phyloP scores from a whole-genome alignment of 2,888 invertebrate genomes.

The Melinaea menophilus region DNA sequence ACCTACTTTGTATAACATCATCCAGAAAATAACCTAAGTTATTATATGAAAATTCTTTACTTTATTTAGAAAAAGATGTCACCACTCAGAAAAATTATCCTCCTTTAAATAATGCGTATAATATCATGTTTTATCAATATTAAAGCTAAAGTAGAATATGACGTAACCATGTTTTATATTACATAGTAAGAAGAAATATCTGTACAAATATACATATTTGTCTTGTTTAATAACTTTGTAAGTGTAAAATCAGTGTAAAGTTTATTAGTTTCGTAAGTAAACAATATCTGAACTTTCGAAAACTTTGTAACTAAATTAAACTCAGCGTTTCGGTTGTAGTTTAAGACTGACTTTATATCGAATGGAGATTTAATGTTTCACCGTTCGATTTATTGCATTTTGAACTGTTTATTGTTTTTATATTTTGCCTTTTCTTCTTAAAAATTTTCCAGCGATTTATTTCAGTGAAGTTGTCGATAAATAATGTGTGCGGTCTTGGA shows the following conservation, averaged over 20 bases:
- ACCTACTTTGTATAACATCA: not conserved
- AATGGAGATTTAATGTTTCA: not conserved
- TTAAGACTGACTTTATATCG: not conserved
- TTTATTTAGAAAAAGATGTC: not conserved
- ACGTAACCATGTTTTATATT: not conserved
- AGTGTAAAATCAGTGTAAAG: too few species aligned
- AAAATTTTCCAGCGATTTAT: too few species aligned
- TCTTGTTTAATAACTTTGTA: too few species aligned
- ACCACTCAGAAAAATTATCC: constrained; percentile 3
- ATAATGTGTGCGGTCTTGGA: too few species aligned
- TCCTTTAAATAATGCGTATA: not conserved
- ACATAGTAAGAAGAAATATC: not conserved
- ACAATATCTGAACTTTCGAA: not conserved
- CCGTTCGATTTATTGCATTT: too few species aligned
- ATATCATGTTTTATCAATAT: not conserved
- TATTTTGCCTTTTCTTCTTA: too few species aligned
- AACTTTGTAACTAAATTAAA: not conserved
- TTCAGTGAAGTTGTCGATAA: too few species aligned
- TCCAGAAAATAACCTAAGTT: not conserved
- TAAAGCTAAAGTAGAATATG: not conserved
- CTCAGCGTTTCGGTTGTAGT: not conserved
- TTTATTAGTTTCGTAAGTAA: too few species aligned
- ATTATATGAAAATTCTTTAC: not conserved
- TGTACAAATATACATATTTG: too few species aligned
- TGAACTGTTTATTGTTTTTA: too few species aligned